These are phyloP conservation scores for Natator depressus DNA, from an alignment of 2,113 vertebrate genomes.

Conservation along the genomic window DNA sequence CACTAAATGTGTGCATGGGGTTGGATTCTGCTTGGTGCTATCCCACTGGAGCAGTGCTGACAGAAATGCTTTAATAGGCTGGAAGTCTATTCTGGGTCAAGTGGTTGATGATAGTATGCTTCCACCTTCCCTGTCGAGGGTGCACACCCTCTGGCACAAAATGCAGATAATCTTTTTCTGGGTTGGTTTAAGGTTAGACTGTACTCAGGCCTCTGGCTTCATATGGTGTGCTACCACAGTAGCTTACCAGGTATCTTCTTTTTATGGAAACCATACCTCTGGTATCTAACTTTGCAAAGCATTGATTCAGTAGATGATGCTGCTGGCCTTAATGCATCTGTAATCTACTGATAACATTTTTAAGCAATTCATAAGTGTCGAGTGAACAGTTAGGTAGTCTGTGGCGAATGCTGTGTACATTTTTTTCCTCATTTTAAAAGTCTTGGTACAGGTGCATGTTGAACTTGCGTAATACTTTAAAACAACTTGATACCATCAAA, in stretches of 20 bases:
- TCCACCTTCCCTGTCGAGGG: slow-evolving; percentile 51
- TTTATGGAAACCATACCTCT: slow-evolving; percentile 39
- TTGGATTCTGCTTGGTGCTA: slow-evolving; percentile 70
- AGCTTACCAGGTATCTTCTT: slow-evolving; percentile 45
- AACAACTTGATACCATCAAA: slow-evolving; percentile 24
- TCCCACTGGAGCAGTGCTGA: slow-evolving; percentile 55
- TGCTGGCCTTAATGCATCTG: slow-evolving; percentile 43
- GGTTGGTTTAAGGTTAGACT: slow-evolving; percentile 39
- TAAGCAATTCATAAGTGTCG: slow-evolving; percentile 38
- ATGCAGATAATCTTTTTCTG: slow-evolving; percentile 57
- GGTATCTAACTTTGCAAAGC: slow-evolving; percentile 35
- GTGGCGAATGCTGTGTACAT: slow-evolving; percentile 47
- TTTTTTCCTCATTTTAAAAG: slow-evolving; percentile 55
- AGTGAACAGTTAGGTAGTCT: slow-evolving; percentile 44
- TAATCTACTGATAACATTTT: slow-evolving; percentile 24
- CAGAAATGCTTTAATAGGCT: slow-evolving; percentile 50
- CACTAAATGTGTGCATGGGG: slow-evolving; percentile 75
- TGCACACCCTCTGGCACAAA: slow-evolving; percentile 42
- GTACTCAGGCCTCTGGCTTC: slow-evolving; percentile 54
- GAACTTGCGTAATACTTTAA: slow-evolving; percentile 42
- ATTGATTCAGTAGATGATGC: slow-evolving; percentile 57
- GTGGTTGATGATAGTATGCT: slow-evolving; percentile 46
- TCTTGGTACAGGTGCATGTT: slow-evolving; percentile 35
- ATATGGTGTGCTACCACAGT: slow-evolving; percentile 49
- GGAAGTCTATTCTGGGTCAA: slow-evolving; percentile 54